phyloP scores from a whole-genome alignment of 2,888 invertebrate species.

The Horisme vitalbata region DNA sequence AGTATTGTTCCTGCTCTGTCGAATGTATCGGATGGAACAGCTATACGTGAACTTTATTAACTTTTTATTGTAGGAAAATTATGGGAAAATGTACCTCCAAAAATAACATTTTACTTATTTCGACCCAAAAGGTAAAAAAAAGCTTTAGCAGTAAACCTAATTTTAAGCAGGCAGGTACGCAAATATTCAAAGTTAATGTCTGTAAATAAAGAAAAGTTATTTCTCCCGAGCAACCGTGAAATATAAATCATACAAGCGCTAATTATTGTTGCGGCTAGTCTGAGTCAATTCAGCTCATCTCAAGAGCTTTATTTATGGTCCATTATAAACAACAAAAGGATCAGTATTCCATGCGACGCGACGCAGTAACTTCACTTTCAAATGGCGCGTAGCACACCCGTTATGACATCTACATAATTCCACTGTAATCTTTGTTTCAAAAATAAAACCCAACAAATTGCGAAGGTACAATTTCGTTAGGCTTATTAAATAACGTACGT shows the following conservation, averaged over 20 bases:
- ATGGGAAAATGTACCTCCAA: conserved; percentile 18
- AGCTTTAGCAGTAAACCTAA: no score
- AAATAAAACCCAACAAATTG: conserved; percentile 41
- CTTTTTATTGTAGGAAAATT: conserved; percentile 44
- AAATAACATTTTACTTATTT: no score
- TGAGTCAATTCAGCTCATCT: conserved; percentile 64
- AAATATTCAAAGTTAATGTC: background rate
- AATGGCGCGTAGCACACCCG: conserved; percentile 62
- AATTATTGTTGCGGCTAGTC: conserved; percentile 68
- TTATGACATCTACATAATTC: conserved; percentile 59
- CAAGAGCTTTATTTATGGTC: conserved; percentile 54
- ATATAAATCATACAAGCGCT: conserved; percentile 57
- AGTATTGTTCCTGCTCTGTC: conserved; percentile 74
- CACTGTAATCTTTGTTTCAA: conserved; percentile 48
- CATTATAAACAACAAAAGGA: conserved; percentile 64
- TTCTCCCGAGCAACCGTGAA: conserved; percentile 25
- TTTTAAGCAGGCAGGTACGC: no score
- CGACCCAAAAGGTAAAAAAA: no score
- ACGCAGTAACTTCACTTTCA: conserved; percentile 63
- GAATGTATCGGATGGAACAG: conserved; percentile 69
- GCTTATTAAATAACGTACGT: conserved; percentile 62
- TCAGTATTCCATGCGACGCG: conserved; percentile 48
- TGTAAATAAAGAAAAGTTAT: conserved; percentile 23
- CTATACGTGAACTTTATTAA: conserved; percentile 63
- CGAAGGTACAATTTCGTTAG: conserved; percentile 42